phyloP scores from a whole-genome alignment of 2,113 vertebrate species.

The Nibea coibor region DNA sequence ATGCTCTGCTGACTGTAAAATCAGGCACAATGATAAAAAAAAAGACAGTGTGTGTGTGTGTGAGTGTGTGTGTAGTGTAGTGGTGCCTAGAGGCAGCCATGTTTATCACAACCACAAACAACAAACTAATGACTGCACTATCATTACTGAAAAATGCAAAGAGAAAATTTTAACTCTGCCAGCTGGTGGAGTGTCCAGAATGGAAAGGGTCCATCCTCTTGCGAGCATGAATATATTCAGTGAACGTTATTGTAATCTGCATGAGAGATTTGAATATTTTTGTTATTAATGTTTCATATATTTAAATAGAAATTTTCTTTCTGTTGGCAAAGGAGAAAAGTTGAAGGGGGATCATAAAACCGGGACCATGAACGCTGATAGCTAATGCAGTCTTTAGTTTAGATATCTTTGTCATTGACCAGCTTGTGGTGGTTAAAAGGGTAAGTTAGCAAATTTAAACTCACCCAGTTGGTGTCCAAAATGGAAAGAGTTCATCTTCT shows the following conservation, averaged over 20 bases:
- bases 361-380: neutral
- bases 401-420: neutral
- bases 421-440: neutral
- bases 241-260: neutral
- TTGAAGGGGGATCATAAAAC: neutral
- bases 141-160: neutral
- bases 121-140: neutral
- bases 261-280: neutral
- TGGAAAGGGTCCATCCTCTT: neutral
- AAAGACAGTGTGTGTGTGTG: neutral
- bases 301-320: neutral
- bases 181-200: neutral
- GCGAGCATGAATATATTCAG: neutral
- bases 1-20: constrained; percentile 14
- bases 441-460: too few species aligned
- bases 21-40: constrained; percentile 6
- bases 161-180: neutral
- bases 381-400: neutral
- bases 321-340: neutral
- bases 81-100: neutral
- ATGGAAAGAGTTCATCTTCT: too few species aligned
- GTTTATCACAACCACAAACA: neutral
- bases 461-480: too few species aligned
- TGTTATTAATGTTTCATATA: neutral
- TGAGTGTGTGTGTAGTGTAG: too few species aligned